A percentile compares a stretch with the other conserved stretches of the same genome.
These are phyloP conservation scores for Sminthurinus signatus DNA, from an alignment of 1,140 invertebrate species.

Conservation along the genomic window DNA sequence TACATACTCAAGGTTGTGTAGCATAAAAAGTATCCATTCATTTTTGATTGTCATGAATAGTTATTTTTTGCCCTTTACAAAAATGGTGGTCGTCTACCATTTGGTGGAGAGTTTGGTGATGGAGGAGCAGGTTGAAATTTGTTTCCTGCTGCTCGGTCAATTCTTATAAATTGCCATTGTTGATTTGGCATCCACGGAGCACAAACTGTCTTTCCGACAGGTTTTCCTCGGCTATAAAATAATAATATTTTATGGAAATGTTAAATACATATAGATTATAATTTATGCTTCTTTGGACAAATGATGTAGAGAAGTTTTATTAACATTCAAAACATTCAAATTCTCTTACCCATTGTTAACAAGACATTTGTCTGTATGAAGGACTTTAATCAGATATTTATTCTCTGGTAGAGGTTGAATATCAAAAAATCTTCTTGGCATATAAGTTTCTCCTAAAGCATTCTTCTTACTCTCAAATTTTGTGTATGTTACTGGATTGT, in stretches of 20 bases:
- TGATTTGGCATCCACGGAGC: conserved; percentile 23
- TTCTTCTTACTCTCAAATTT: conserved; percentile 18
- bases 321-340: too few species aligned
- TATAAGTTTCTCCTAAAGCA: conserved; percentile 15
- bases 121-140: background rate
- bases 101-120: background rate
- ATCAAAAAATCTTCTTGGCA: conserved; percentile 22
- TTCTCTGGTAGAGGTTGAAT: conserved; percentile 12
- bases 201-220: conserved; percentile 20
- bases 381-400: conserved; percentile 15
- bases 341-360: conserved; percentile 24
- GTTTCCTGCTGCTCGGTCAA: background rate
- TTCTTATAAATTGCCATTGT: conserved; percentile 21
- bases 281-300: too few species aligned
- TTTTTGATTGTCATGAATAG: too few species aligned
- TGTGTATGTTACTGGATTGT: conserved; percentile 23
- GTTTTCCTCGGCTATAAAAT: conserved; percentile 4
- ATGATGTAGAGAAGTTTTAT: too few species aligned
- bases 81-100: background rate
- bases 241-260: too few species aligned
- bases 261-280: too few species aligned
- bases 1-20: too few species aligned
- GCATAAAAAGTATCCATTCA: too few species aligned
- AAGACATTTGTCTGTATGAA: conserved; percentile 25
- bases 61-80: too few species aligned